Evolutionary conservation across 2,113 vertebrate genomes (phyloP).

Genomic region (Fulica atra): DNA sequence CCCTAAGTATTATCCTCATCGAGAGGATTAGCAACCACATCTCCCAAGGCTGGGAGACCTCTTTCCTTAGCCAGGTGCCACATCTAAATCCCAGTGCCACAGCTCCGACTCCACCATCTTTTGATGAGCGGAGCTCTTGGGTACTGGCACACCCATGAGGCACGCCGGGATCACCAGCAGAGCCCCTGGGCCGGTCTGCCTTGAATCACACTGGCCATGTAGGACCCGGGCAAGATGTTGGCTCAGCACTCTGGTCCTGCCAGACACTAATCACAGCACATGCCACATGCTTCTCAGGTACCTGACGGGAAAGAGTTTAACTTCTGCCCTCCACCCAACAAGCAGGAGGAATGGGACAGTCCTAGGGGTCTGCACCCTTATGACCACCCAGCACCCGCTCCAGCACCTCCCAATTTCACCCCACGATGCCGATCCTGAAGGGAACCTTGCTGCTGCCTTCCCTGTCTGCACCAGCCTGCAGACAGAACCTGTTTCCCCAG

Average conservation of each 20-base stretch:
- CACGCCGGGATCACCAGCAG: not conserved
- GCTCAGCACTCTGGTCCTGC: not conserved
- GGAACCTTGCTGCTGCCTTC: not conserved
- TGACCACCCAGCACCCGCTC: not conserved
- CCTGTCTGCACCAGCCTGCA: not conserved
- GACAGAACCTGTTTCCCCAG: not conserved
- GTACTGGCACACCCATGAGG: not conserved
- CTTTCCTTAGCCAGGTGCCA: not conserved
- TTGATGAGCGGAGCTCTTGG: not conserved
- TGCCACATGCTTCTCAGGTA: accelerated
- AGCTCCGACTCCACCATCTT: not conserved
- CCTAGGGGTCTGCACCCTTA: not conserved
- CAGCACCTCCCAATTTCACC: not conserved
- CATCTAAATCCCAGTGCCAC: not conserved
- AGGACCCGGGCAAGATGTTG: not conserved
- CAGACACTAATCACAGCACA: not conserved
- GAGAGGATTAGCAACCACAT: not conserved
- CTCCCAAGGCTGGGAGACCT: not conserved
- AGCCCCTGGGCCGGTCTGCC: not conserved
- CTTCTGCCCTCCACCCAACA: not conserved
- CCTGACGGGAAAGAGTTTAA: accelerated
- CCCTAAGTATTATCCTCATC: not conserved
- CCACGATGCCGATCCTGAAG: accelerated
- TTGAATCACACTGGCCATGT: not conserved
- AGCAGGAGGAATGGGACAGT: not conserved